These are phyloP conservation scores for Sarcoramphus papa DNA, from an alignment of 2,797 vertebrate genomes.

Conservation along the genomic window DNA sequence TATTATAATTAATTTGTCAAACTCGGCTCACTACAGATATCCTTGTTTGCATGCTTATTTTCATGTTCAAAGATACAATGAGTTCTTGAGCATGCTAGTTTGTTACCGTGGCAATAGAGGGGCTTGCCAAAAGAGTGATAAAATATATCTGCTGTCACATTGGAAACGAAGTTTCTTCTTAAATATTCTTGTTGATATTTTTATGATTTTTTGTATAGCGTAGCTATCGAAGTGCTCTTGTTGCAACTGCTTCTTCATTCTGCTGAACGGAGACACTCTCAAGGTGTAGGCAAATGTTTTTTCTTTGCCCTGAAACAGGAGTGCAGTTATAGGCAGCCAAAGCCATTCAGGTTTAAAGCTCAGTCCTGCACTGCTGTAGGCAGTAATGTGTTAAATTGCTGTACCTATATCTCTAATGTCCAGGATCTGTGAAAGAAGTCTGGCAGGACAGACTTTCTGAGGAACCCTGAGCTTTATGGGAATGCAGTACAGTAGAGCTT, in stretches of 20 bases:
- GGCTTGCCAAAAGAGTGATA: not conserved
- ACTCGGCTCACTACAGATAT: not conserved
- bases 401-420: not conserved
- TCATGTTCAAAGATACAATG: not conserved
- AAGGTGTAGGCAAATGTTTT: not conserved
- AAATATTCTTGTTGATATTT: not conserved
- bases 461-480: not conserved
- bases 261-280: not conserved
- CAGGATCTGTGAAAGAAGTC: not conserved
- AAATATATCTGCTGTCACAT: not conserved
- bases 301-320: not conserved
- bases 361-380: not conserved
- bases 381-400: not conserved
- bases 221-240: not conserved
- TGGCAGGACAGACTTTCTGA: not conserved
- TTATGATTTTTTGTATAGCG: fast-evolving
- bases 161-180: not conserved
- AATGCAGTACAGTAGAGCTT: not conserved
- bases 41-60: not conserved
- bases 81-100: not conserved
- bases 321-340: not conserved
- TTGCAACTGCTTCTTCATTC: not conserved
- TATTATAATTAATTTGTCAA: not conserved
- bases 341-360: not conserved
- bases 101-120: conserved; percentile 53